These are phyloP conservation scores for Cephonodes hylas DNA, from an alignment of 2,888 invertebrate genomes.

Conservation along the genomic window DNA sequence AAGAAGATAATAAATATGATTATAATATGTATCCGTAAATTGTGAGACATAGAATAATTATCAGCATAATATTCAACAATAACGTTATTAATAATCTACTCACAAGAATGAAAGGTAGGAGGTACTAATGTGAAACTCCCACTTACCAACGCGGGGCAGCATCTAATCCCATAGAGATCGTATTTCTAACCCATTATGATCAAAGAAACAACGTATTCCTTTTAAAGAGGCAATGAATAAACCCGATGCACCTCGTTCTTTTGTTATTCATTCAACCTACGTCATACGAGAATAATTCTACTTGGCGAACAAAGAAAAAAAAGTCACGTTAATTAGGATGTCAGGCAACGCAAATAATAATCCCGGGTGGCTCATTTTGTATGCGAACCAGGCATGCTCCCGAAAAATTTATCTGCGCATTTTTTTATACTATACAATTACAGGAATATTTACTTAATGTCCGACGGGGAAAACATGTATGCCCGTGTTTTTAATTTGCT, in stretches of 20 bases:
- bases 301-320: slow-evolving; percentile 59
- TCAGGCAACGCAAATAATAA: slow-evolving; percentile 75
- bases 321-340: slow-evolving; percentile 75
- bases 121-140: not conserved
- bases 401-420: slow-evolving; percentile 67
- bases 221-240: not conserved
- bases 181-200: slow-evolving; percentile 7
- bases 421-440: slow-evolving; percentile 72
- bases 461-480: slow-evolving; percentile 48
- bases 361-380: slow-evolving; percentile 68
- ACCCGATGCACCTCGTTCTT: slow-evolving; percentile 21
- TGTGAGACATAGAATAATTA: no score
- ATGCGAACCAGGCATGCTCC: slow-evolving; percentile 60
- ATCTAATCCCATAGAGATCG: not conserved
- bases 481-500: slow-evolving; percentile 49
- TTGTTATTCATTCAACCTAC: slow-evolving; percentile 39
- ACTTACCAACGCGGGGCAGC: not conserved
- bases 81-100: no score
- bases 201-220: not conserved
- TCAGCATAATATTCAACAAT: no score
- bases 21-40: no score
- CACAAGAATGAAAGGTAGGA: not conserved
- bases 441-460: slow-evolving; percentile 71
- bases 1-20: no score
- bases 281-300: slow-evolving; percentile 44